Conservation (phyloP, 2,113 vertebrate genomes). For the Nettapus auritus region DNA sequence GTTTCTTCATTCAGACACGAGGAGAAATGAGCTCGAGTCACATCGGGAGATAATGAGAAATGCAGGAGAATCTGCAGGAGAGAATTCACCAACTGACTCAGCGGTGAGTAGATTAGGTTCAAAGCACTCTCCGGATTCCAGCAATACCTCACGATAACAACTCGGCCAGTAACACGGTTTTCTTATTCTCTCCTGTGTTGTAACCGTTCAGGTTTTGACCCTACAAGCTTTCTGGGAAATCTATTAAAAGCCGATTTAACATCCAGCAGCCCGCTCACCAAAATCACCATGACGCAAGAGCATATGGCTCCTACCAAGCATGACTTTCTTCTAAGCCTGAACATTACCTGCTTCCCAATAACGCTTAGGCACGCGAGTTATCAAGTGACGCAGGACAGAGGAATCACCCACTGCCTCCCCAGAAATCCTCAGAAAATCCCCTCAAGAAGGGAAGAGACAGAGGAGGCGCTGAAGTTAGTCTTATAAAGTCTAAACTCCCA, state of each 20-base stretch:
- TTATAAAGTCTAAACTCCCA: background rate
- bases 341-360: background rate
- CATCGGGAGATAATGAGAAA: background rate
- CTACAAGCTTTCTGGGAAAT: conserved; percentile 32
- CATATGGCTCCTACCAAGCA: background rate
- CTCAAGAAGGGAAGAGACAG: background rate
- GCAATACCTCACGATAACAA: background rate
- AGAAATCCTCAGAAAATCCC: background rate
- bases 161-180: background rate
- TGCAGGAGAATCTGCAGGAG: background rate
- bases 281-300: background rate
- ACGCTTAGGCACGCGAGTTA: background rate
- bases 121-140: conserved; percentile 44
- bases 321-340: background rate
- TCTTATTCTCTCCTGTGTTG: background rate
- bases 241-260: background rate
- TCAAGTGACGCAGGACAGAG: background rate
- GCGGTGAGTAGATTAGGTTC: background rate
- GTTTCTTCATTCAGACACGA: background rate
- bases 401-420: background rate
- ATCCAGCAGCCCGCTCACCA: background rate
- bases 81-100: background rate
- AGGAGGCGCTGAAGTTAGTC: background rate
- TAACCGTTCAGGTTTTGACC: background rate
- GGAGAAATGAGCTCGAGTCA: background rate